These are phyloP conservation scores for Eulithis prunata DNA, from an alignment of 2,888 invertebrate genomes.

Conservation along the genomic window DNA sequence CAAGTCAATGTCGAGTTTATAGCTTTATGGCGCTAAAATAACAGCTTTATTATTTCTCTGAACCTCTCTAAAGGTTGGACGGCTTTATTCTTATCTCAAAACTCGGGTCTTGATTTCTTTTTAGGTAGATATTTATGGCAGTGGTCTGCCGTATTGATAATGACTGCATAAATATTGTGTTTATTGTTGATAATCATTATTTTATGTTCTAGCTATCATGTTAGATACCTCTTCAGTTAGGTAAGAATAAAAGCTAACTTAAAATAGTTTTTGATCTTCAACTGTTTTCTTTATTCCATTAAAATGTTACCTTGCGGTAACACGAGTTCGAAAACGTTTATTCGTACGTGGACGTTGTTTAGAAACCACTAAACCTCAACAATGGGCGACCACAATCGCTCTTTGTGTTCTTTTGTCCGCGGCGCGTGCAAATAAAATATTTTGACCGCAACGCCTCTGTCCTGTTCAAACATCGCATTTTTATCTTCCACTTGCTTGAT, in stretches of 20 bases:
- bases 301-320: conserved; percentile 5
- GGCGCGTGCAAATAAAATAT: conserved; percentile 70
- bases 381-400: conserved; percentile 67
- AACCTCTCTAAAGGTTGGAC: conserved; percentile 20
- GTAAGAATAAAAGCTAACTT: too few species aligned
- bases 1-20: conserved; percentile 33
- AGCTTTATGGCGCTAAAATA: conserved; percentile 34
- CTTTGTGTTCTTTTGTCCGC: conserved; percentile 64
- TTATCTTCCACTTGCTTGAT: conserved; percentile 36
- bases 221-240: too few species aligned
- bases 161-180: conserved; percentile 24
- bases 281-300: neutral
- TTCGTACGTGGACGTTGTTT: conserved; percentile 58
- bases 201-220: too few species aligned
- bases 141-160: conserved; percentile 12
- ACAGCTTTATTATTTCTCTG: conserved; percentile 35
- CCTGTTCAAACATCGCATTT: conserved; percentile 55
- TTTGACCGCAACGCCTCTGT: conserved; percentile 56
- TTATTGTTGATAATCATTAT: too few species aligned
- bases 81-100: conserved; percentile 27
- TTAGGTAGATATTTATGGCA: conserved; percentile 25
- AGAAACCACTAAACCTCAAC: conserved; percentile 64
- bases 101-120: conserved; percentile 21
- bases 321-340: conserved; percentile 22
- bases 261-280: too few species aligned